Conservation (phyloP, 2,888 invertebrate species). For the Oxyteleia sp. region DNA sequence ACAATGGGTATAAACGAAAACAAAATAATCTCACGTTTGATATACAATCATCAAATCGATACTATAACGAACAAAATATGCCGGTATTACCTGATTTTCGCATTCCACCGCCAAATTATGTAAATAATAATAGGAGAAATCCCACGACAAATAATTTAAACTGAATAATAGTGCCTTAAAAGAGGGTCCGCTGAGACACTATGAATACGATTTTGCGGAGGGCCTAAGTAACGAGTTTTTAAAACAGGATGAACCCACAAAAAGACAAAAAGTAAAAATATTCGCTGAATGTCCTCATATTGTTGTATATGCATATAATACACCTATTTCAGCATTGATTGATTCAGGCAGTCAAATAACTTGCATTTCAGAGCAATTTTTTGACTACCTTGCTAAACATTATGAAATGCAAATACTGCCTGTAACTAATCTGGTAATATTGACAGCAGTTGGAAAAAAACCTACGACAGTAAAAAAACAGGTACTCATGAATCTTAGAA, state of each 20-base stretch:
- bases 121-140: no score
- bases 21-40: no score
- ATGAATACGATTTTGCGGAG: slow-evolving; percentile 36
- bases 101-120: no score
- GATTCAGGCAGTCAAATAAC: slow-evolving; percentile 33
- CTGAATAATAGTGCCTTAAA: slow-evolving; percentile 32
- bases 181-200: slow-evolving; percentile 26
- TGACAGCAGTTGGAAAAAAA: slow-evolving; percentile 6
- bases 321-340: slow-evolving; percentile 20
- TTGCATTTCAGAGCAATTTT: slow-evolving; percentile 37
- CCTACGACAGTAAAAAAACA: slow-evolving; percentile 8
- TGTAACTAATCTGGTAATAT: slow-evolving; percentile 17
- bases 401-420: not conserved
- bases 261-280: no score
- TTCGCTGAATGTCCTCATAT: slow-evolving; percentile 34
- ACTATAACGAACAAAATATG: no score
- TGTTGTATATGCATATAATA: slow-evolving; percentile 4
- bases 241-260: no score
- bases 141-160: slow-evolving; percentile 29
- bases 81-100: not conserved
- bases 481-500: not conserved
- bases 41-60: no score
- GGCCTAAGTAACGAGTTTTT: slow-evolving; percentile 27
- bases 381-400: slow-evolving; percentile 21
- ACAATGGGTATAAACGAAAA: no score